Conservation (phyloP, 1,140 invertebrate species). For the Drosophila murphyi region DNA sequence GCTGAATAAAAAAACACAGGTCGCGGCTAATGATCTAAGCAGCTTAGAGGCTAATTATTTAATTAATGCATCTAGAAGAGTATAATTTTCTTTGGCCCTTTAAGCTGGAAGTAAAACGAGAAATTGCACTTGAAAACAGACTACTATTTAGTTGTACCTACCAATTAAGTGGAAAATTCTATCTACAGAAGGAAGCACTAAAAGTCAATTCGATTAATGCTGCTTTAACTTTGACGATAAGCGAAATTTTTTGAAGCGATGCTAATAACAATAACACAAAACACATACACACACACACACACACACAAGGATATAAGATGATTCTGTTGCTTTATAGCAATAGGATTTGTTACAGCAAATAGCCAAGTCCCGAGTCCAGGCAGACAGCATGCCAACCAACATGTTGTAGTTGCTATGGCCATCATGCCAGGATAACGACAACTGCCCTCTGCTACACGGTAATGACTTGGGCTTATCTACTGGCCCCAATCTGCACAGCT, state of each 20-base stretch:
- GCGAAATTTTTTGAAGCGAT: constrained; percentile 14
- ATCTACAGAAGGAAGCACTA: background rate
- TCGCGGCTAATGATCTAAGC: background rate
- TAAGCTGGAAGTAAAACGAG: background rate
- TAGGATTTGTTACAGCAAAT: constrained; percentile 30
- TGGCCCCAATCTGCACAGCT: constrained; percentile 61
- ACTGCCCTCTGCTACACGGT: constrained; percentile 50
- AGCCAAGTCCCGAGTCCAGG: constrained; percentile 10
- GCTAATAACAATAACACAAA: constrained; percentile 32
- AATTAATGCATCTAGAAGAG: background rate
- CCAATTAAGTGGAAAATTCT: background rate
- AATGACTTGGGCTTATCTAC: constrained; percentile 74
- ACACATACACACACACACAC: constrained; percentile 1
- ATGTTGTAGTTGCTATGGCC: background rate
- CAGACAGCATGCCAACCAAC: constrained; percentile 21
- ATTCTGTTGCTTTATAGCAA: constrained; percentile 34
- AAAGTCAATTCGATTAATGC: background rate
- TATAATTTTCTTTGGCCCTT: background rate
- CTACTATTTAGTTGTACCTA: too few relatives aligned
- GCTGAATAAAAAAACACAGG: background rate
- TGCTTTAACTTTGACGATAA: constrained; percentile 14
- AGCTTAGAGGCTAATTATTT: background rate
- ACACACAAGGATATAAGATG: constrained; percentile 16
- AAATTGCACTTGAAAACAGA: background rate
- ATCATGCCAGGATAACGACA: constrained; percentile 28